These are phyloP conservation scores for Drosophila sp. DNA, from an alignment of 1,140 invertebrate species.

Conservation along the genomic window DNA sequence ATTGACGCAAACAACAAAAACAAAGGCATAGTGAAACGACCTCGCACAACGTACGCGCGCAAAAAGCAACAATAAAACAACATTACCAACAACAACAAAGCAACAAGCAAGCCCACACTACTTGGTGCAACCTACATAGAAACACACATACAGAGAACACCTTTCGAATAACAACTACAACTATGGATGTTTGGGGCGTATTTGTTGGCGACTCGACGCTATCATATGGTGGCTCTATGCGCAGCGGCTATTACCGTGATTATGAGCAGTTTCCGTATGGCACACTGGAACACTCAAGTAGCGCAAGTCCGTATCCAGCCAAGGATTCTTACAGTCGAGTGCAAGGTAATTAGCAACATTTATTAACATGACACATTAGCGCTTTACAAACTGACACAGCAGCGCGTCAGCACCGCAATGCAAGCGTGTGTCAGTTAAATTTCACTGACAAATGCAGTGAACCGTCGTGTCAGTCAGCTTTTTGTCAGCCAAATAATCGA, in stretches of 20 bases:
- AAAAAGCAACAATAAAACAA: constrained; percentile 40
- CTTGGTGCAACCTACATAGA: constrained; percentile 15
- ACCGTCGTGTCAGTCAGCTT: constrained; percentile 29
- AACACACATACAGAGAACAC: constrained; percentile 19
- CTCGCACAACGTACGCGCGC: constrained; percentile 65
- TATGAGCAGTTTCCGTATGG: constrained; percentile 85
- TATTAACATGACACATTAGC: constrained; percentile 1
- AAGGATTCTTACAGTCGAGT: constrained; percentile 83
- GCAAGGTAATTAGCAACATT: constrained; percentile 72
- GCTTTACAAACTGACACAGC: not conserved
- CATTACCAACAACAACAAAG: constrained; percentile 36
- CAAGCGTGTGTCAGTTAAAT: not conserved
- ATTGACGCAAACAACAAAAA: constrained; percentile 18
- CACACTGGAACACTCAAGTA: constrained; percentile 65
- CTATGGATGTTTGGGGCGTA: constrained; percentile 83
- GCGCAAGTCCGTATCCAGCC: constrained; percentile 52
- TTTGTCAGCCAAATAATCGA: constrained; percentile 12
- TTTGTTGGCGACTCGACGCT: constrained; percentile 81
- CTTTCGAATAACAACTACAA: constrained; percentile 32
- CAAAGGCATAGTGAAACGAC: constrained; percentile 76
- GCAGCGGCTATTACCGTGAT: constrained; percentile 85
- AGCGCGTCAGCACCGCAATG: constrained; percentile 14
- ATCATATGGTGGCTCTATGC: constrained; percentile 85
- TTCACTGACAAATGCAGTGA: constrained; percentile 11
- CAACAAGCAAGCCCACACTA: constrained; percentile 46